Conservation (phyloP, 2,797 vertebrate genomes). For the Scarus forsteni region DNA sequence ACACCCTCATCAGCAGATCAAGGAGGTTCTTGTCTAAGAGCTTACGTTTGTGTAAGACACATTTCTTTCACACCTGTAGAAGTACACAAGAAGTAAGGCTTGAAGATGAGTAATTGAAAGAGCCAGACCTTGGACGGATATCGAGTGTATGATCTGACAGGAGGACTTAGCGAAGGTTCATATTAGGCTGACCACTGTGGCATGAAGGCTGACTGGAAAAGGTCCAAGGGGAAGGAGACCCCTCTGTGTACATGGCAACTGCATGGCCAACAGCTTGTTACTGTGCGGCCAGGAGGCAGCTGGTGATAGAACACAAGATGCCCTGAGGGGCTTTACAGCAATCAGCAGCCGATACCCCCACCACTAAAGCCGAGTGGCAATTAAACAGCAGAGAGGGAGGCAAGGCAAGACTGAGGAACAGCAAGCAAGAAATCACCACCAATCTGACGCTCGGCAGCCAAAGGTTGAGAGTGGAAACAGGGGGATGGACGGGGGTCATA, state of each 20-base stretch:
- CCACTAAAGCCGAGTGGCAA: conserved; percentile 54
- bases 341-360: conserved; percentile 67
- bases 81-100: conserved; percentile 16
- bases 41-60: not conserved
- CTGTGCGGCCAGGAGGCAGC: conserved; percentile 73
- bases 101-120: conserved; percentile 39
- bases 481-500: conserved; percentile 27
- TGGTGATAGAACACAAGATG: conserved; percentile 75
- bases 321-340: conserved; percentile 72
- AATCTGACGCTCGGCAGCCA: conserved; percentile 34
- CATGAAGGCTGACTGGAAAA: conserved; percentile 65
- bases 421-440: conserved; percentile 42
- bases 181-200: conserved; percentile 72
- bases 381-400: conserved; percentile 58
- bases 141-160: conserved; percentile 51
- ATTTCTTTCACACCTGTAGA: not conserved
- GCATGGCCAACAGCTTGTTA: conserved; percentile 74
- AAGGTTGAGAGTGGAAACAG: conserved; percentile 44
- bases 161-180: conserved; percentile 64
- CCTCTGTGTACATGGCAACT: conserved; percentile 74
- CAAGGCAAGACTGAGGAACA: conserved; percentile 21
- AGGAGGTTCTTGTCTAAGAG: not conserved
- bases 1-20: conserved; percentile 9
- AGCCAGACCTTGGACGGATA: conserved; percentile 29
- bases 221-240: conserved; percentile 69